These are phyloP conservation scores for Brienomyrus brachyistius DNA, from an alignment of 2,113 vertebrate genomes.

Conservation along the genomic window DNA sequence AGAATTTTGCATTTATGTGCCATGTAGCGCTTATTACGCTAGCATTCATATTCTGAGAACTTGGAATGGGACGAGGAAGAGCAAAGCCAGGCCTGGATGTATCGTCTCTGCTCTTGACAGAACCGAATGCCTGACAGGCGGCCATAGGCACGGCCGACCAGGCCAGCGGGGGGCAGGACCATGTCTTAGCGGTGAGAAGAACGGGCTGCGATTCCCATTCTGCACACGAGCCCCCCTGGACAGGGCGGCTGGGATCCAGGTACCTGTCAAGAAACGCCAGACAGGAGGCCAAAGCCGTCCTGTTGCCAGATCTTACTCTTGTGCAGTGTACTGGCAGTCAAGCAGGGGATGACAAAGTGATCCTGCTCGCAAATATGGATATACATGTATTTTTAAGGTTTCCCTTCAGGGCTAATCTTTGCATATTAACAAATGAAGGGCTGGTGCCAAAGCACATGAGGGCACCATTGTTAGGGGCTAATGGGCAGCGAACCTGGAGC, in stretches of 20 bases:
- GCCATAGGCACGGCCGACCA: slow-evolving; percentile 19
- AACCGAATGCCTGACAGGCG: slow-evolving; percentile 38
- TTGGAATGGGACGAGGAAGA: slow-evolving; percentile 14
- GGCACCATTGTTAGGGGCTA: neutral
- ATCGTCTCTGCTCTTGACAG: slow-evolving; percentile 38
- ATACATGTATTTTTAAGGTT: neutral
- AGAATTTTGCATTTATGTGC: neutral
- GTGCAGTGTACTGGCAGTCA: neutral
- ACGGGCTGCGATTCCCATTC: neutral
- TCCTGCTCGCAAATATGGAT: neutral
- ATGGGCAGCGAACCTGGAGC: neutral
- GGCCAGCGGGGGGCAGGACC: slow-evolving; percentile 13
- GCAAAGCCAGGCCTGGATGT: slow-evolving; percentile 20
- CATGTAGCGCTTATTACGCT: neutral
- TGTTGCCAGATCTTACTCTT: neutral
- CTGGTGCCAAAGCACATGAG: neutral
- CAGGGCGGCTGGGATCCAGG: neutral
- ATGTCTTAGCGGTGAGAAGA: slow-evolving; percentile 27
- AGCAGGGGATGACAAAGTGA: neutral
- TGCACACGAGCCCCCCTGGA: neutral
- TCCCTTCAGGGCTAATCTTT: neutral
- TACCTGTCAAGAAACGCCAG: neutral
- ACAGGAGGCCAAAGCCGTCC: neutral
- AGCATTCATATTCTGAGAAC: slow-evolving; percentile 9
- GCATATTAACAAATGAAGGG: neutral